Base-by-base conservation (phyloP, 2,797 vertebrate species). In the Meriones psammophilus region DNA sequence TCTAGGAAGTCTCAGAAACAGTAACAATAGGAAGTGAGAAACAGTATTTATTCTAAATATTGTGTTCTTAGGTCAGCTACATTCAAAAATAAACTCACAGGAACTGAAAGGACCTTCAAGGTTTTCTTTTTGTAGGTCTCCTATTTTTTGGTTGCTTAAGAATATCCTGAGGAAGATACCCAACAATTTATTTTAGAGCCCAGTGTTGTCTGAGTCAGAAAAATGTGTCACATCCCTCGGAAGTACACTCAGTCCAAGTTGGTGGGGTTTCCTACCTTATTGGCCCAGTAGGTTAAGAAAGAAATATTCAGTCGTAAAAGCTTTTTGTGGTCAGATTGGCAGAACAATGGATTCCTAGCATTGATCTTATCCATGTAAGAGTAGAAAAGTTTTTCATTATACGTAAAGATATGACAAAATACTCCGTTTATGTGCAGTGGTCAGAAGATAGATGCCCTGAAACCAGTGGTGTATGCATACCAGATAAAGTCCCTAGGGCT, bases 11-110 rank as follows among this genome's bases (percentile, higher is more conserved):
- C 39, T 39, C 39, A 39, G 39, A 39, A 39, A 39, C 39, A 39
- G 39, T 39, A 39, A 39, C 39, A 39, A 3, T 87, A 96, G 89
- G 89, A 97, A 95, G 60, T 94, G 79, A 96, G 36, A 96, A 86
- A 90, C 74, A 71, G 12, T 22, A 13, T 92, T 94, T 92, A 91
- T 39, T 96, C 56, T 87, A 95, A 96, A 95, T 95, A 89, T 22
- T 83, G 33, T 93, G n/a, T 71, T 84, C n/a, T 80, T 54, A 54
- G 46, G 30, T 30, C 7, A 73, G 22, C n/a, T 87, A 87, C 68
- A 33, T 87, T 91, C 84, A 81, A 94, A 95, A 94, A 88, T 58
- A 96, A 71, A 94, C 87, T 74, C 10, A 2, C 18, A 78, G 42
- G 39, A 95, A 90, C 58, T 89, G 42, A 95, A 64, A 95, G 69